Conservation (phyloP, 2,797 vertebrate genomes). For the Clamator glandarius region DNA sequence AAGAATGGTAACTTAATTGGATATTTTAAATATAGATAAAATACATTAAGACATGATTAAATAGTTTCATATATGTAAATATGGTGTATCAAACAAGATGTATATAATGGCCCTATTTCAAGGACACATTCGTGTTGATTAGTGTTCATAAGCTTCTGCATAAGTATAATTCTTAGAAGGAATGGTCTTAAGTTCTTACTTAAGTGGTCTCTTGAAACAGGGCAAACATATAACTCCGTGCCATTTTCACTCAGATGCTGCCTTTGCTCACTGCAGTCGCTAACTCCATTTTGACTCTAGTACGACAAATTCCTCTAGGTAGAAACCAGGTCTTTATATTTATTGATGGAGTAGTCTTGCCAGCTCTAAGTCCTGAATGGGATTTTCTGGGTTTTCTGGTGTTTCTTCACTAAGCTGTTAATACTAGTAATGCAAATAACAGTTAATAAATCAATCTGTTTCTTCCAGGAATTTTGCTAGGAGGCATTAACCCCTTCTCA, state of each 20-base stretch:
- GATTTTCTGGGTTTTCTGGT: conserved; percentile 37
- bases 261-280: neutral
- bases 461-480: conserved; percentile 48
- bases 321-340: neutral
- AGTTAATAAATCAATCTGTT: conserved; percentile 68
- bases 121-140: neutral
- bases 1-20: neutral
- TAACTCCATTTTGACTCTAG: neutral
- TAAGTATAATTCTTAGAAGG: conserved; percentile 17
- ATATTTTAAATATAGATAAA: conserved; percentile 39
- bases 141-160: neutral
- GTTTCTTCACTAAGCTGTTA: conserved; percentile 33
- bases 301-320: neutral
- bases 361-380: neutral
- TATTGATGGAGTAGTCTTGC: neutral
- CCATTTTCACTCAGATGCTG: neutral
- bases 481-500: conserved; percentile 67
- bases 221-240: neutral
- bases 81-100: neutral
- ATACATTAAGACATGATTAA: conserved; percentile 4
- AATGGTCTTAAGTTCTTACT: conserved; percentile 13
- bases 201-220: neutral
- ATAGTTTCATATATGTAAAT: conserved; percentile 35
- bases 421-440: conserved; percentile 68
- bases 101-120: conserved; percentile 7